These are phyloP conservation scores for Carposina sasakii DNA, from an alignment of 1,140 invertebrate species.

Conservation along the genomic window DNA sequence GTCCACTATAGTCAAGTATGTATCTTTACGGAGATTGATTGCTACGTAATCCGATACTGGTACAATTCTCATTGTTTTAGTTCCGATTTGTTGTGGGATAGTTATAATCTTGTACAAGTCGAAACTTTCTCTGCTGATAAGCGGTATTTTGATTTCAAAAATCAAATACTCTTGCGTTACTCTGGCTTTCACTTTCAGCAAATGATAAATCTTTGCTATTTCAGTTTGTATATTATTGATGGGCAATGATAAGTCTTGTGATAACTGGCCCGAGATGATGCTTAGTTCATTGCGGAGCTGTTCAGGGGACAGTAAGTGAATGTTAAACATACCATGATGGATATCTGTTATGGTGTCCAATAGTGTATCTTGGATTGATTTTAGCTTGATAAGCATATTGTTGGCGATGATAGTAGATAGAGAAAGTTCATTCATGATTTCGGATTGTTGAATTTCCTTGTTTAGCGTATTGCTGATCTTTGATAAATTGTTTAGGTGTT, in stretches of 20 bases:
- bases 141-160: conserved; percentile 4
- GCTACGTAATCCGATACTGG: background rate
- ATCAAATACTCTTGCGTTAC: background rate
- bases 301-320: conserved; percentile 16
- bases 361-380: conserved; percentile 13
- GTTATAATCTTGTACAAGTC: background rate
- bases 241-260: conserved; percentile 16
- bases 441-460: conserved; percentile 10
- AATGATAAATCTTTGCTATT: background rate
- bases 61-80: background rate
- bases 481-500: conserved; percentile 3
- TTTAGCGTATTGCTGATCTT: background rate
- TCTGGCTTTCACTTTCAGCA: conserved; percentile 3
- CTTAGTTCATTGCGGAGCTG: conserved; percentile 14
- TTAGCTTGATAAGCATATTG: conserved; percentile 14
- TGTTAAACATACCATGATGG: conserved; percentile 19
- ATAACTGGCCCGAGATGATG: conserved; percentile 13
- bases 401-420: conserved; percentile 12
- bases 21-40: conserved; percentile 2
- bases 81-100: background rate
- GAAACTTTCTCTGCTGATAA: background rate
- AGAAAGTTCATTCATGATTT: conserved; percentile 12
- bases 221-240: conserved; percentile 7
- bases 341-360: conserved; percentile 19
- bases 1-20: background rate